Evolutionary conservation across 2,113 vertebrate species (phyloP).

Genomic region (Datnioides undecimradiatus): DNA sequence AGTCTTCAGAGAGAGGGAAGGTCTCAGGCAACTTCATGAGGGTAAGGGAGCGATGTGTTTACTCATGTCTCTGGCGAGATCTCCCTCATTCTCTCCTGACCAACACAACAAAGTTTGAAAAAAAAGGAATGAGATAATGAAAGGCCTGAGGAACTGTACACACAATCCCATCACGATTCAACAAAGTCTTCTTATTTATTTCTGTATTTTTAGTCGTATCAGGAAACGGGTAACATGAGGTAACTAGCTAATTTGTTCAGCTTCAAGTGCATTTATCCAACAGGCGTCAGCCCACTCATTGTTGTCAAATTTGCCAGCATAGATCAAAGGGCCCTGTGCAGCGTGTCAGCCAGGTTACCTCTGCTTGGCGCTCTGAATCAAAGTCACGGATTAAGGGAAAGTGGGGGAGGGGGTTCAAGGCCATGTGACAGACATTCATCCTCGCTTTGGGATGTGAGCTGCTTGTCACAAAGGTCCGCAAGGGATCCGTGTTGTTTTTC

Average conservation of each 20-base stretch:
- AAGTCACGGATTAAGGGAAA: slow-evolving; percentile 68
- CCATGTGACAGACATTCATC: slow-evolving; percentile 41
- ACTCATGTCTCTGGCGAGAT: slow-evolving; percentile 40
- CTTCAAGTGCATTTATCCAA: slow-evolving; percentile 57
- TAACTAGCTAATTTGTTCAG: slow-evolving; percentile 55
- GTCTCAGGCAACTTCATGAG: slow-evolving; percentile 65
- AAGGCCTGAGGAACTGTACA: slow-evolving; percentile 20
- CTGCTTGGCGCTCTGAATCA: slow-evolving; percentile 61
- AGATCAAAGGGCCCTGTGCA: slow-evolving; percentile 69
- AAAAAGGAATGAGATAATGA: slow-evolving; percentile 17
- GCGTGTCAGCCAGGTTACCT: slow-evolving; percentile 68
- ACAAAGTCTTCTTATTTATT: slow-evolving; percentile 1
- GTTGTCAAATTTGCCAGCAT: slow-evolving; percentile 64
- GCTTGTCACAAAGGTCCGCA: slow-evolving; percentile 36
- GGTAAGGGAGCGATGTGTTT: slow-evolving; percentile 57
- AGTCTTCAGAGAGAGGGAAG: slow-evolving; percentile 70
- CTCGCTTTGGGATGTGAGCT: slow-evolving; percentile 38
- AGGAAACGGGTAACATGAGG: slow-evolving; percentile 15
- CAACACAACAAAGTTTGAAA: slow-evolving; percentile 27
- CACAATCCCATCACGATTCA: background rate
- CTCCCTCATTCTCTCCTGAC: slow-evolving; percentile 33
- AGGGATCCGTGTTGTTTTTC: slow-evolving; percentile 10
- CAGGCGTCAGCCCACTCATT: slow-evolving; percentile 58
- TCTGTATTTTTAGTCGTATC: slow-evolving; percentile 14
- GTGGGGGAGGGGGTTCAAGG: slow-evolving; percentile 6